Conservation (phyloP, 2,113 vertebrate genomes). For the Phyllostomus hastatus region DNA sequence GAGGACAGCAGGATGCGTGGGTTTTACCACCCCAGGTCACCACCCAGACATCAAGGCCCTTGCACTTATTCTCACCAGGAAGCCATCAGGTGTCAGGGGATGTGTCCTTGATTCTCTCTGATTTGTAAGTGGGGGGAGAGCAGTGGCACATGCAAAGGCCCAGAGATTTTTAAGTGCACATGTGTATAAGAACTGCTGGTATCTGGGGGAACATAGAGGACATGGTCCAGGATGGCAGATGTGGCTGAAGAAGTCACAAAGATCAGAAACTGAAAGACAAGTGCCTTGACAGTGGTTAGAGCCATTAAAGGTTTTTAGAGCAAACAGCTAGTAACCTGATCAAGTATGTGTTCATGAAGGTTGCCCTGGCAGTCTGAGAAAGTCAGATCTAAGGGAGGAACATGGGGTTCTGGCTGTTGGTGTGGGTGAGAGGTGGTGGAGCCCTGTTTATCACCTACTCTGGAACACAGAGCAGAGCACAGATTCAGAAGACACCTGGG, state of each 20-base stretch:
- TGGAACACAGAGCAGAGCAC: neutral
- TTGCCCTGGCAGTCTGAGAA: neutral
- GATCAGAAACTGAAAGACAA: neutral
- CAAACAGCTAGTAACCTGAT: neutral
- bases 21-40: neutral
- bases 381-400: neutral
- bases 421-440: neutral
- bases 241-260: neutral
- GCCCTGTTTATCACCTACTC: neutral
- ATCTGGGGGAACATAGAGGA: neutral
- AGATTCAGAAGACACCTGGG: neutral
- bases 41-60: neutral
- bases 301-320: neutral
- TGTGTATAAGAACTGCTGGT: neutral
- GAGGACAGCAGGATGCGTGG: neutral
- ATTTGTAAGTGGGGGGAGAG: neutral
- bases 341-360: too few relatives aligned
- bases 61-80: neutral
- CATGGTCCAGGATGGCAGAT: neutral
- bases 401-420: neutral
- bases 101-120: neutral
- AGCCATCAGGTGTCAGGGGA: neutral
- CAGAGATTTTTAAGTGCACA: neutral
- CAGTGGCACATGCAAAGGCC: neutral
- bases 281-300: neutral